A percentile compares a stretch with the other conserved stretches of the same genome.
These are phyloP conservation scores for Scotopteryx bipunctaria DNA, from an alignment of 2,888 invertebrate genomes.

Conservation along the genomic window DNA sequence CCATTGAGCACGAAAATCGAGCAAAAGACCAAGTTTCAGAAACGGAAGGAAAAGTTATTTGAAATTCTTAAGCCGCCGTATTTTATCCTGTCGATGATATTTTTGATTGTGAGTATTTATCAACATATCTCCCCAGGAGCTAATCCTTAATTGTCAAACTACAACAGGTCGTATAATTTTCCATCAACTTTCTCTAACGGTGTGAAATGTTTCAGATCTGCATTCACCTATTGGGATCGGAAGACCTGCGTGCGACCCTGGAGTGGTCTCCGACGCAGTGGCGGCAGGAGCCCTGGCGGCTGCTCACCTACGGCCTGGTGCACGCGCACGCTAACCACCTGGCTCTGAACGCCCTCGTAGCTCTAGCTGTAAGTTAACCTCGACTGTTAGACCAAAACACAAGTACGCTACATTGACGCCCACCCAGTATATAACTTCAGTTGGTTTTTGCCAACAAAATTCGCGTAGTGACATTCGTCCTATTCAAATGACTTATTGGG, in stretches of 20 bases:
- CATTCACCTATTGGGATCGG: constrained; percentile 54
- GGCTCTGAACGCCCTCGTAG: constrained; percentile 85
- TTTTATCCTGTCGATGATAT: constrained; percentile 68
- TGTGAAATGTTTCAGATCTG: constrained; percentile 45
- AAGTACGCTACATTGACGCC: no score
- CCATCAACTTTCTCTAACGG: no score
- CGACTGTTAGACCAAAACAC: no score
- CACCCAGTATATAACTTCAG: no score
- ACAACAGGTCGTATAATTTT: no score
- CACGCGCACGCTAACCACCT: constrained; percentile 91
- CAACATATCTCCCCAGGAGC: no score
- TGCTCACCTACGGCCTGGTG: constrained; percentile 90
- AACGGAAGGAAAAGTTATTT: constrained; percentile 61
- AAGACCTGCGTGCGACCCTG: constrained; percentile 46
- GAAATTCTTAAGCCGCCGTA: constrained; percentile 67
- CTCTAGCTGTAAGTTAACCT: constrained; percentile 60
- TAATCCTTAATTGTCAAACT: no score
- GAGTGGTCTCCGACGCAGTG: constrained; percentile 73
- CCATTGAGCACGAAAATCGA: constrained; percentile 33
- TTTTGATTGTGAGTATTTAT: constrained; percentile 64
- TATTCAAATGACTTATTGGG: no score
- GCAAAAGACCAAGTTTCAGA: constrained; percentile 60
- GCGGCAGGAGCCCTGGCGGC: constrained; percentile 89
- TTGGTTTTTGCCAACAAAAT: no score
- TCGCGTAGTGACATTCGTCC: no score